Evolutionary conservation across 2,113 vertebrate species (phyloP), one percentile per base, ranked within the genome.

Genomic region (Scatophagus argus): DNA sequence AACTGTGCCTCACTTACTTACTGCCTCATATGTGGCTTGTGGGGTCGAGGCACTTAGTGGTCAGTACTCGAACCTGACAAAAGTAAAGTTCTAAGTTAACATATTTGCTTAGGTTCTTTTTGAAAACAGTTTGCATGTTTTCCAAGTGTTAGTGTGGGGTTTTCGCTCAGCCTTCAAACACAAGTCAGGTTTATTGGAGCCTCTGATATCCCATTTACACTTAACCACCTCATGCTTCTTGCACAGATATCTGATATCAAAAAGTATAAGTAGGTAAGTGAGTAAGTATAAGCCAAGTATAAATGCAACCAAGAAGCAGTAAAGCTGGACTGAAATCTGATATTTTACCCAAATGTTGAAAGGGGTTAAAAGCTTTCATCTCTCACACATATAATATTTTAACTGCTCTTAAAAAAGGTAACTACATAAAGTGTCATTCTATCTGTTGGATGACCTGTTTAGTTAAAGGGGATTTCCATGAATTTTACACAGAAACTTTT

Each of bases 1-100:
- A 76, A 70, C 82, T 71, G 82, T 87, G 70, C 74, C 84, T 90
- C 81, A 41, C 75, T 88, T 77, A 75, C 29, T 72, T 63, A 63
- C 81, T 82, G 81, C 71, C 88, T 85, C 79, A 67, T 64, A 25
- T 10, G 47, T 77, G 75, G 71, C 68, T 64, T 56, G 58, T 62
- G 25, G 38, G 39, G 54, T 55, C 14, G 23, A 39, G 43, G 59
- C 3, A 2, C 41, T 41, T 17, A 5, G 13, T 9, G 23, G 27
- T 64, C 36, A 31, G 34, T 38, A 14, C 31, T 39, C 32, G 25
- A 77, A 25, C 25, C 51, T 66, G 55, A 51, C 31, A 17, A 8
- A 11, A 76, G 32, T 25, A 55, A 51, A 32, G 63, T 77, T 27
- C 39, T 23, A 25, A 44, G 36, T 25, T 51, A 19, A 34, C 62